Conservation (phyloP, 2,113 vertebrate genomes). For the Lasiurus cinereus region DNA sequence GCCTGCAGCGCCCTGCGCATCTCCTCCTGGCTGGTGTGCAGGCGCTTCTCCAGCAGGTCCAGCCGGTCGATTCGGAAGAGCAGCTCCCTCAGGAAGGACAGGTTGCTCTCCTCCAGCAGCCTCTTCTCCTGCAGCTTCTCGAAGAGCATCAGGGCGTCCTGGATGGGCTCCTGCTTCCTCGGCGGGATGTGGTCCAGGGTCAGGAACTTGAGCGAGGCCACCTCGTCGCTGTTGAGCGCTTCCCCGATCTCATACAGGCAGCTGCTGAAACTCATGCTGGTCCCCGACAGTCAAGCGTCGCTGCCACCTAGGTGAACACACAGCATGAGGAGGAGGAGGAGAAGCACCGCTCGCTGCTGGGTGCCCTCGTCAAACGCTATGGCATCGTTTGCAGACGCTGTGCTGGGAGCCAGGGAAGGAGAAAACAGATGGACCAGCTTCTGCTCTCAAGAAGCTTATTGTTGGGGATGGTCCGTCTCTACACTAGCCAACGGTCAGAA, state of each 20-base stretch:
- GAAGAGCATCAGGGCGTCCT: conserved; percentile 81
- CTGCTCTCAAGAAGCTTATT: neutral
- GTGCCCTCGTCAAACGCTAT: neutral
- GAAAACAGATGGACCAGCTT: neutral
- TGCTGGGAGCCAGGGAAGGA: neutral
- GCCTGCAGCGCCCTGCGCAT: conserved; percentile 77
- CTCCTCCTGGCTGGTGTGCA: conserved; percentile 73
- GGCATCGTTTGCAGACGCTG: neutral
- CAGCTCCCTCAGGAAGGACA: conserved; percentile 86
- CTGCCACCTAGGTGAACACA: conserved; percentile 61
- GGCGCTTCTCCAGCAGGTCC: conserved; percentile 71
- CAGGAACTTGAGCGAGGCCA: conserved; percentile 86
- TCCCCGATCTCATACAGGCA: conserved; percentile 80
- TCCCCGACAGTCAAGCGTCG: neutral
- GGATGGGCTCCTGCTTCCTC: conserved; percentile 81
- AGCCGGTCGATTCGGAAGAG: conserved; percentile 80
- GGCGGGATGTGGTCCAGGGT: conserved; percentile 78
- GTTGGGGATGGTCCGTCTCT: neutral
- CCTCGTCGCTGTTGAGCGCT: conserved; percentile 76
- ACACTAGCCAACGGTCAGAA: neutral
- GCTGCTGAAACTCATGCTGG: conserved; percentile 50
- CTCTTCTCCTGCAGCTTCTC: conserved; percentile 78
- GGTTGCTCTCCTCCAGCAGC: conserved; percentile 54
- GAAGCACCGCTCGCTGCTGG: neutral
- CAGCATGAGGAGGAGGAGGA: neutral